Evolutionary conservation across 2,797 vertebrate genomes (phyloP), one percentile per base, ranked within the genome.

Genomic region (Sandelia bainsii): DNA sequence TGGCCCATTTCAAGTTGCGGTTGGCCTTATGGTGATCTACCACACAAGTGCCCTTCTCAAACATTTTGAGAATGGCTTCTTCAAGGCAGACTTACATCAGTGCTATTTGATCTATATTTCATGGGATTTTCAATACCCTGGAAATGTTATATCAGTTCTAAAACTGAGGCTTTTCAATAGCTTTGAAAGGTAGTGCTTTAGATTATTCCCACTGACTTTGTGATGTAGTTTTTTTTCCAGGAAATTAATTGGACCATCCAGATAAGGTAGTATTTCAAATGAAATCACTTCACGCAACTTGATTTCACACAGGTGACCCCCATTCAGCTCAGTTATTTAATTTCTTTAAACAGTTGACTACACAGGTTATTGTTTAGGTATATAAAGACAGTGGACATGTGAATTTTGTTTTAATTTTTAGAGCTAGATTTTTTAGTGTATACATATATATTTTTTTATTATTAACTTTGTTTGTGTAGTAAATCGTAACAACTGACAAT

Each of bases 151-250:
- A 22, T 45, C 23, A 50, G 49, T 52, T 23, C 16, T 19, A 7
- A 0, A 1, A 19, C n/a, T 9, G n/a, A 53, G 48, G 17, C 10
- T 44, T 61, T 49, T 56, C 27, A 29, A 20, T 23, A 19, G 12
- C 27, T 7, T 62, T 49, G 23, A 29, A 17, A 42, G 48, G 16
- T 42, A 17, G 14, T 46, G 22, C 10, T 42, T 32, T 29, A 25
- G 9, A 59, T n/a, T 44, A 42, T 62, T 40, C 13, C 10, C 22
- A 52, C 40, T 48, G 44, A 17, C 1, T 54, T 45, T 0, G 37
- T 23, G 14, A 49, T 76, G 6, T 70, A 25, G 9, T 56, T 65
- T 62, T 65, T 62, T 46, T 70, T 16, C 27, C 22, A 19, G 20
- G 5, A 53, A 13, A 50, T 1, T 13, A 46, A 46, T 23, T 42